Base-by-base conservation (phyloP, 37 sponge, comb jelly and placozoan species). In the Halisarca cf. caerulea region DNA sequence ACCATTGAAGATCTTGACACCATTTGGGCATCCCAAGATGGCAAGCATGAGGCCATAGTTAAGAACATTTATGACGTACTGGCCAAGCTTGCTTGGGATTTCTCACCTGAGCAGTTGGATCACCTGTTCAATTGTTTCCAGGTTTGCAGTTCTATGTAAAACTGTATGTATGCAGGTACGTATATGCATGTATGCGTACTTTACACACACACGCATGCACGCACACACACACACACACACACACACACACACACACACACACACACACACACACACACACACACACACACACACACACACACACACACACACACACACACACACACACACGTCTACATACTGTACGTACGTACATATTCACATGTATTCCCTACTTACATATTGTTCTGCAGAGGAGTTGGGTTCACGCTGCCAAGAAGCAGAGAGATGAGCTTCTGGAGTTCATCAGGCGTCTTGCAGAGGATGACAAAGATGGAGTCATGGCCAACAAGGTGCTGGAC, bases 401-500 rank as follows among this genome's bases (percentile, higher is more conserved):
- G 98, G 92, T 88, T 21, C 64, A 62, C 15, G 90, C 87, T 36
- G 94, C 98, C 28, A 93, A 95, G 85, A 94, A 90, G 86, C 85
- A 88, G 78, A 51, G 94, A 23, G 98, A 98, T 81, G 97, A 98
- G 66, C 87, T 98, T 75, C 72, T 98, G n/a, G 98, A 95, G 41
- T 91, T 98, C 40, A 98, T 98, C 78, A 66, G 98, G n/a, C 89
- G 94, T 61, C 88, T 98, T 25, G 98, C 98, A 36, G 98, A 98
- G 91, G 98, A 98, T 75, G 98, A 98, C 85, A 98, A 98, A 66
- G 98, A 98, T 34, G 98, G 96, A 55, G 89, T 95, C 45, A 98
- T 98, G 90, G 97, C 98, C 33, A 86, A 79, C 78, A 98, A 98
- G 86, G 97, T 98, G 70, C 61, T 98, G 69, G 86, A 90, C 18